phyloP scores from a whole-genome alignment of 2,888 invertebrate species.

The Trissolcus brochymenae region DNA sequence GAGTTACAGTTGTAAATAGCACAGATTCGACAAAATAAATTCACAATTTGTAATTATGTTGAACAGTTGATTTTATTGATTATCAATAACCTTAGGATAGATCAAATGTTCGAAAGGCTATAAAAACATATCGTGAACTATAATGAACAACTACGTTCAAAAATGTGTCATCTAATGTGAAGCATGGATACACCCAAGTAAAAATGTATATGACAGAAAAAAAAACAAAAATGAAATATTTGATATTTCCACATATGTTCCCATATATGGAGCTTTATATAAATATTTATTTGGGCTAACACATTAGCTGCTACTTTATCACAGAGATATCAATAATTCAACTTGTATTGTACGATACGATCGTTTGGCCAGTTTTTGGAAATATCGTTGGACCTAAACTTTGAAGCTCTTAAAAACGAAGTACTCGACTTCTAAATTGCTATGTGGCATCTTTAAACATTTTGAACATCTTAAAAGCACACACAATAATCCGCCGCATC shows the following conservation, averaged over 20 bases:
- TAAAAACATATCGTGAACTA: too few relatives aligned
- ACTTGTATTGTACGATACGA: slow-evolving; percentile 14
- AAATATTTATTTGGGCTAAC: too few relatives aligned
- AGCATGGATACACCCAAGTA: too few relatives aligned
- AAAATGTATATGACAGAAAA: too few relatives aligned
- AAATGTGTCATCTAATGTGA: not conserved
- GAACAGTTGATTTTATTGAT: slow-evolving; percentile 18
- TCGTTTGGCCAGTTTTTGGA: slow-evolving; percentile 11
- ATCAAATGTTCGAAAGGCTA: too few relatives aligned
- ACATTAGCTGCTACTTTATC: slow-evolving; percentile 11
- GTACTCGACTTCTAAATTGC: slow-evolving; percentile 9
- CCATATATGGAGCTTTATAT: too few relatives aligned
- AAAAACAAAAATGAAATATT: too few relatives aligned
- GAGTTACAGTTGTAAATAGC: slow-evolving; percentile 23
- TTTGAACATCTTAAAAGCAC: not conserved
- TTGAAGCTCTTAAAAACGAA: slow-evolving; percentile 11
- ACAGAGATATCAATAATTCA: slow-evolving; percentile 28
- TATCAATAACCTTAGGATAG: slow-evolving; percentile 6
- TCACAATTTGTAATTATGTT: slow-evolving; percentile 20
- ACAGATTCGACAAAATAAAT: slow-evolving; percentile 16
- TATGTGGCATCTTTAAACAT: slow-evolving; percentile 1
- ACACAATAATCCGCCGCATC: not conserved
- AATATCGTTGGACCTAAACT: not conserved
- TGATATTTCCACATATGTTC: too few relatives aligned
- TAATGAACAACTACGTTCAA: not conserved